Percentiles rank a stretch among this genome's conserved stretches.
These are phyloP conservation scores for Coenonympha arcania DNA, from an alignment of 2,888 invertebrate genomes.

Conservation along the genomic window DNA sequence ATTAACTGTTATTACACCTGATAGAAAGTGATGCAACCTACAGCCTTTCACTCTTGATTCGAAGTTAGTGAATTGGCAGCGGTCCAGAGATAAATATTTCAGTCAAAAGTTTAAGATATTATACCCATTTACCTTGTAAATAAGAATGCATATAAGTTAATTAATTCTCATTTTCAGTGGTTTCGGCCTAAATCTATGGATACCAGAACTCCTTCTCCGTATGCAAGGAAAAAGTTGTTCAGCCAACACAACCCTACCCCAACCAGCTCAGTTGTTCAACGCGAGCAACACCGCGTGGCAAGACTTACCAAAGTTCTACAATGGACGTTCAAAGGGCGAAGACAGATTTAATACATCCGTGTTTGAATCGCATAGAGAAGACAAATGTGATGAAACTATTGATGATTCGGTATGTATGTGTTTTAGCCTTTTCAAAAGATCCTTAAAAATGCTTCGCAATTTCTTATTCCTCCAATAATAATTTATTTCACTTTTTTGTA, in stretches of 20 bases:
- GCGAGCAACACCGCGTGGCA: slow-evolving; percentile 51
- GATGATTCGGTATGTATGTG: slow-evolving; percentile 48
- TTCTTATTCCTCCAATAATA: too few relatives aligned
- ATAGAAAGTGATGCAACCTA: background rate
- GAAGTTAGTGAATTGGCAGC: too few relatives aligned
- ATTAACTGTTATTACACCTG: too few relatives aligned
- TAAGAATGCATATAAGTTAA: background rate
- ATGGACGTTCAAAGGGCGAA: slow-evolving; percentile 44
- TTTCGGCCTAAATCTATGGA: slow-evolving; percentile 82
- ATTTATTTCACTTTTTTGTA: too few relatives aligned
- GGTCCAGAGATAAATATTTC: background rate
- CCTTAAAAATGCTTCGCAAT: too few relatives aligned
- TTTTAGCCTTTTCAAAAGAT: too few relatives aligned
- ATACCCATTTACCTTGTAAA: background rate
- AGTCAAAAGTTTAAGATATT: background rate
- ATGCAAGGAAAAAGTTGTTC: slow-evolving; percentile 54
- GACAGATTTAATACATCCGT: slow-evolving; percentile 36
- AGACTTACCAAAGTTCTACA: slow-evolving; percentile 60
- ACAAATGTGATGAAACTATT: slow-evolving; percentile 47
- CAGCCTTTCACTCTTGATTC: too few relatives aligned
- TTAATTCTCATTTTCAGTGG: slow-evolving; percentile 58
- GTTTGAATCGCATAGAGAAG: slow-evolving; percentile 31
- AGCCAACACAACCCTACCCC: slow-evolving; percentile 53
- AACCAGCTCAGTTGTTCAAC: slow-evolving; percentile 46
- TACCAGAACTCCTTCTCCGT: slow-evolving; percentile 82